These are phyloP conservation scores for Coleophora flavipennella DNA, from an alignment of 2,888 invertebrate genomes.

Conservation along the genomic window DNA sequence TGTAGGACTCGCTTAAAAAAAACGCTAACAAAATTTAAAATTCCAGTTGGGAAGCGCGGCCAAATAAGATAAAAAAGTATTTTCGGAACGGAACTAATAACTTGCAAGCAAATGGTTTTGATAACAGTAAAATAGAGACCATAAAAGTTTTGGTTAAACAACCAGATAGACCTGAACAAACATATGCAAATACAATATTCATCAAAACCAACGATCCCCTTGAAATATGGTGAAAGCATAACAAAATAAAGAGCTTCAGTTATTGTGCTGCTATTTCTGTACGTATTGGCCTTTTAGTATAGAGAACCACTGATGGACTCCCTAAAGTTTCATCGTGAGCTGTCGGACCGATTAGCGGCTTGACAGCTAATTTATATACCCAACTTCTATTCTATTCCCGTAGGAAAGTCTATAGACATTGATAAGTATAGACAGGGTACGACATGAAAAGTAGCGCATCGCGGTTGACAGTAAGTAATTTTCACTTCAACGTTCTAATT, in stretches of 20 bases:
- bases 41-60: too few relatives aligned
- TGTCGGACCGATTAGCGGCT: constrained; percentile 67
- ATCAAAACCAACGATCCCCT: constrained; percentile 45
- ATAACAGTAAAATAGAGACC: constrained; percentile 12
- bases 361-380: constrained; percentile 73
- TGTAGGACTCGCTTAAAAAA: background rate
- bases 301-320: constrained; percentile 63
- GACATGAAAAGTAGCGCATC: too few relatives aligned
- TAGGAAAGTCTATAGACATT: constrained; percentile 36
- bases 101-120: background rate
- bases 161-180: constrained; percentile 32
- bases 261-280: constrained; percentile 59
- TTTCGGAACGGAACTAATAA: too few relatives aligned
- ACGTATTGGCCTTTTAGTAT: constrained; percentile 49
- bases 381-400: constrained; percentile 67
- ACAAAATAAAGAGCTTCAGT: constrained; percentile 49
- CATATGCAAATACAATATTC: constrained; percentile 32
- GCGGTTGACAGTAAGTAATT: too few relatives aligned
- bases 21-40: background rate
- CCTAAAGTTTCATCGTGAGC: constrained; percentile 69
- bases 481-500: too few relatives aligned
- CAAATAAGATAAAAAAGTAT: too few relatives aligned
- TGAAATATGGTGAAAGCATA: constrained; percentile 53
- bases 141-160: constrained; percentile 11
- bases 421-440: constrained; percentile 34